A percentile compares a stretch with the other conserved stretches of the same genome.
Conservation (phyloP, 2,888 invertebrate genomes). For the Ecdyonurus torrentis region DNA sequence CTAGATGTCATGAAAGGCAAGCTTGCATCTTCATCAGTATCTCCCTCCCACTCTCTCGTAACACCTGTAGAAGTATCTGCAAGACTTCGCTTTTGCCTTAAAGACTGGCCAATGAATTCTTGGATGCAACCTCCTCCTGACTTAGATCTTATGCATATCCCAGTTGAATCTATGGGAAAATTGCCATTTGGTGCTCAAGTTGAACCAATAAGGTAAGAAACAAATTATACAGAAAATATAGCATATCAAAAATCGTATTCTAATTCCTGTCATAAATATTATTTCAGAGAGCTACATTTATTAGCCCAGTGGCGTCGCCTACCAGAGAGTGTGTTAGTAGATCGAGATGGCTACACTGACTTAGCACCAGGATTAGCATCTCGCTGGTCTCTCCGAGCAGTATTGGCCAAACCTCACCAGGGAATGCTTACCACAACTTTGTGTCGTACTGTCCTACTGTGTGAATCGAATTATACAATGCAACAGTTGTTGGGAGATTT, state of each 20-base stretch:
- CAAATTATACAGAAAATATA: neutral
- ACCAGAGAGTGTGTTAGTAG: conserved; percentile 70
- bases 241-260: no score
- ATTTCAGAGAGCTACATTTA: conserved; percentile 47
- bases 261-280: no score
- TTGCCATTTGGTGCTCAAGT: conserved; percentile 74
- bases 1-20: conserved; percentile 81
- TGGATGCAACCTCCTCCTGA: conserved; percentile 45
- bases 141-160: conserved; percentile 35
- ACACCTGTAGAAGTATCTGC: conserved; percentile 49
- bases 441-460: conserved; percentile 48
- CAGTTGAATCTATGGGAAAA: conserved; percentile 32
- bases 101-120: conserved; percentile 35
- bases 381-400: conserved; percentile 54
- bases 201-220: conserved; percentile 44
- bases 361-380: conserved; percentile 66
- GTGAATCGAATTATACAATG: conserved; percentile 25
- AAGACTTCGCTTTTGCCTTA: conserved; percentile 54
- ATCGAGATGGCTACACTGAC: conserved; percentile 74
- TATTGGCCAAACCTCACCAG: conserved; percentile 47
- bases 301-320: conserved; percentile 77
- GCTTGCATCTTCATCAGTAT: conserved; percentile 36
- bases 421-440: conserved; percentile 65
- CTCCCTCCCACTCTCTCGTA: conserved; percentile 25
- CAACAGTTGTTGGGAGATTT: conserved; percentile 38